phyloP scores from a whole-genome alignment of 2,113 vertebrate species.

The Tachycineta bicolor region DNA sequence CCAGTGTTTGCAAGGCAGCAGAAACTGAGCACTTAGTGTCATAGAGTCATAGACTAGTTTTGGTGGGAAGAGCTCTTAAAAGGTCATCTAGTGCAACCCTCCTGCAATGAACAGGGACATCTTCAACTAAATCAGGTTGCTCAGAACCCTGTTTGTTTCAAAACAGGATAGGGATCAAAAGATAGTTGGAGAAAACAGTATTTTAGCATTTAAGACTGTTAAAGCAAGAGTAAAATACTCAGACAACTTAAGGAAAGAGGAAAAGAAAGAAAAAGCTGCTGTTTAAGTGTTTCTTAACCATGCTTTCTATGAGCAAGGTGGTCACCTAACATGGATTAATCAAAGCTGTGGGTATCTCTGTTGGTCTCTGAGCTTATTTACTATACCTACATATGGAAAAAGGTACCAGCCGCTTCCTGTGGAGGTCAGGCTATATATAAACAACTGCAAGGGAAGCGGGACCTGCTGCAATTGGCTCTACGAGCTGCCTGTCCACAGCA shows the following conservation, averaged over 20 bases:
- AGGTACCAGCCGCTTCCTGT: not conserved
- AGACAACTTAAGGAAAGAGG: not conserved
- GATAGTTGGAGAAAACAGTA: not conserved
- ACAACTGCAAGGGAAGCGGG: not conserved
- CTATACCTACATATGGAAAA: not conserved
- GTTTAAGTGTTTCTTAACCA: not conserved
- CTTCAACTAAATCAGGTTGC: not conserved
- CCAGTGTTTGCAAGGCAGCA: not conserved
- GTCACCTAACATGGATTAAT: not conserved
- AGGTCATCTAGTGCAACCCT: not conserved
- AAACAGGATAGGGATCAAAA: not conserved
- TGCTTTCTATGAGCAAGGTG: not conserved
- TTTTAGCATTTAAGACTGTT: not conserved
- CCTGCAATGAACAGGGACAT: not conserved
- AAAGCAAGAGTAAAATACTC: not conserved
- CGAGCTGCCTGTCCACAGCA: rapidly evolving
- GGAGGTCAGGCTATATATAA: not conserved
- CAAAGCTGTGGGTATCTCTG: not conserved
- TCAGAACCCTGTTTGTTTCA: not conserved
- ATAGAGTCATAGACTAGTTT: not conserved
- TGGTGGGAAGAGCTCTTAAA: not conserved
- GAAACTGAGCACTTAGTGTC: not conserved
- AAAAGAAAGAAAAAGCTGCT: not conserved
- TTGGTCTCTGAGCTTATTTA: not conserved
- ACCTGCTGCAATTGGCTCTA: not conserved